These are phyloP conservation scores for Maniola hyperantus DNA, from an alignment of 2,888 invertebrate genomes.

Conservation along the genomic window DNA sequence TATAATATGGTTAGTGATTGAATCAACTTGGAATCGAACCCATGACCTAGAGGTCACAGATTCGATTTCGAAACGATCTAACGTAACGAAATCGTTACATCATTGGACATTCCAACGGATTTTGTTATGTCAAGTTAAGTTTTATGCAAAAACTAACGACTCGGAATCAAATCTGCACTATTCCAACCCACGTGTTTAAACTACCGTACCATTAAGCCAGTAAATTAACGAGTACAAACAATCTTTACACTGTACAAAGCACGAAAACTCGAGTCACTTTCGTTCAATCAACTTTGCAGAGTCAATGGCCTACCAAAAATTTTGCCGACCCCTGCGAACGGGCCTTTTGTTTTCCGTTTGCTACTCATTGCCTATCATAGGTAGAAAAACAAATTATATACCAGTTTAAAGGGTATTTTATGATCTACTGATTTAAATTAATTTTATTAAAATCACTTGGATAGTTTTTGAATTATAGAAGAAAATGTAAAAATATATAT, in stretches of 20 bases:
- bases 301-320: conserved; percentile 37
- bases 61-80: too few relatives aligned
- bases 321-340: conserved; percentile 37
- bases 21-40: not conserved
- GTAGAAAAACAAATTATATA: too few relatives aligned
- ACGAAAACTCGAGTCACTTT: conserved; percentile 36
- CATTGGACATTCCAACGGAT: not conserved
- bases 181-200: not conserved
- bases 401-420: not conserved
- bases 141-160: not conserved
- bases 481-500: not conserved
- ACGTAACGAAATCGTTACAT: not conserved
- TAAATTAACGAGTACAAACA: not conserved
- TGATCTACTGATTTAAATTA: not conserved
- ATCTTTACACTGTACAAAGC: conserved; percentile 13
- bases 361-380: conserved; percentile 21
- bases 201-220: not conserved
- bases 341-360: conserved; percentile 33
- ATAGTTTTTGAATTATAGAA: not conserved
- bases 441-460: not conserved
- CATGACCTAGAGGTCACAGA: not conserved
- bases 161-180: not conserved
- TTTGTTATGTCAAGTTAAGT: not conserved
- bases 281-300: conserved; percentile 34
- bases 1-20: not conserved